Evolutionary conservation across 2,113 vertebrate species (phyloP).

Genomic region (Grantiella picta): DNA sequence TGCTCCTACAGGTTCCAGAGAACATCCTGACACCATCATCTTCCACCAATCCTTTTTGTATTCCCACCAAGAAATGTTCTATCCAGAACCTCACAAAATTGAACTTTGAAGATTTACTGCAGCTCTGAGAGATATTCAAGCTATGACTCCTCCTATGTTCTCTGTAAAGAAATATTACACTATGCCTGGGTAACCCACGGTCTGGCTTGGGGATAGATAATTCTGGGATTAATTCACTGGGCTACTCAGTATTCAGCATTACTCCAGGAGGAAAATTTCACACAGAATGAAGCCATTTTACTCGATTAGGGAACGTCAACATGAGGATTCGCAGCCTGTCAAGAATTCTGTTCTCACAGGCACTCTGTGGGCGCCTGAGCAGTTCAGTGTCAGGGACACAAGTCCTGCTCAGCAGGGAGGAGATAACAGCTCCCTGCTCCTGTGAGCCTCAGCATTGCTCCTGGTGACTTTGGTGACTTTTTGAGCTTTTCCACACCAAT

Average conservation of each 20-base stretch:
- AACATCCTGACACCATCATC: not conserved
- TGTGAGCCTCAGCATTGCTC: not conserved
- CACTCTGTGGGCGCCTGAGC: not conserved
- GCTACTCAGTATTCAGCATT: not conserved
- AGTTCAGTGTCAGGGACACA: not conserved
- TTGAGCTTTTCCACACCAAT: not conserved
- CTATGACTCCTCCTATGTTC: not conserved
- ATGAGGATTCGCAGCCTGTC: not conserved
- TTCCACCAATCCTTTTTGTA: not conserved
- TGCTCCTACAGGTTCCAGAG: not conserved
- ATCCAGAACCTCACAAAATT: not conserved
- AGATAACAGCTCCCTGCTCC: not conserved
- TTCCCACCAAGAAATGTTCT: accelerated
- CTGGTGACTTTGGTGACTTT: not conserved
- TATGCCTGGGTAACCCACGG: not conserved
- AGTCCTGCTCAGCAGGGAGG: not conserved
- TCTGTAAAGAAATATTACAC: not conserved
- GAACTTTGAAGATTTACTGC: not conserved
- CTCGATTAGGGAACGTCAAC: not conserved
- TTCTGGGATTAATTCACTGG: not conserved
- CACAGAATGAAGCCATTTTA: not conserved
- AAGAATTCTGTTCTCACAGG: not conserved
- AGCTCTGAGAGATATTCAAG: not conserved
- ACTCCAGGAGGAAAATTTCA: not conserved
- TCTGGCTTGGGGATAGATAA: not conserved